Evolutionary conservation across 2,888 invertebrate species (phyloP).

Genomic region (Liodrosophila aerea): DNA sequence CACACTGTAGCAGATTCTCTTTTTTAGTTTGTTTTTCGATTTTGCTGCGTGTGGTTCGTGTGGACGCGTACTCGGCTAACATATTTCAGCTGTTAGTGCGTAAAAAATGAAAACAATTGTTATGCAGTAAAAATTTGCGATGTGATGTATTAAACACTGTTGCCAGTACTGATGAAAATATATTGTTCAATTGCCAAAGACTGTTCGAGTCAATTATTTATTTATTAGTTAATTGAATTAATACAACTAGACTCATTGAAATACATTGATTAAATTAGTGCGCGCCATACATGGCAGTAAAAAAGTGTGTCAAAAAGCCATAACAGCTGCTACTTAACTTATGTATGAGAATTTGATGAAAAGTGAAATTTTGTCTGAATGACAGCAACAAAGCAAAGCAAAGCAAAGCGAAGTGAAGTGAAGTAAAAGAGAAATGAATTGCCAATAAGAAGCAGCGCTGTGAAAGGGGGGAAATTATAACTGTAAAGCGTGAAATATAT

Average conservation of each 20-base stretch:
- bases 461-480: constrained; percentile 28
- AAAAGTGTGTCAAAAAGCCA: constrained; percentile 25
- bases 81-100: constrained; percentile 25
- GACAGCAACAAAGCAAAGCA: constrained; percentile 37
- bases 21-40: constrained; percentile 36
- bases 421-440: constrained; percentile 48
- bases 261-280: constrained; percentile 24
- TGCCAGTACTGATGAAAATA: neutral
- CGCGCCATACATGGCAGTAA: constrained; percentile 4
- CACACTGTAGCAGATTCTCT: constrained; percentile 43
- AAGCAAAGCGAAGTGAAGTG: no score
- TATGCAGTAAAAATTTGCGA: constrained; percentile 12
- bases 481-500: constrained; percentile 34
- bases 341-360: constrained; percentile 18
- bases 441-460: constrained; percentile 17
- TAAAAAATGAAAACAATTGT: constrained; percentile 22
- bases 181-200: constrained; percentile 1
- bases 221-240: constrained; percentile 32
- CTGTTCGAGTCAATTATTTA: constrained; percentile 6
- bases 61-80: neutral
- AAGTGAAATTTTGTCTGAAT: constrained; percentile 23
- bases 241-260: constrained; percentile 18
- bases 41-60: constrained; percentile 6
- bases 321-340: constrained; percentile 24
- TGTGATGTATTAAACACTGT: constrained; percentile 1